Base-by-base conservation (phyloP, 2,113 vertebrate genomes). In the Hypocryptadius cinnamomeus region DNA sequence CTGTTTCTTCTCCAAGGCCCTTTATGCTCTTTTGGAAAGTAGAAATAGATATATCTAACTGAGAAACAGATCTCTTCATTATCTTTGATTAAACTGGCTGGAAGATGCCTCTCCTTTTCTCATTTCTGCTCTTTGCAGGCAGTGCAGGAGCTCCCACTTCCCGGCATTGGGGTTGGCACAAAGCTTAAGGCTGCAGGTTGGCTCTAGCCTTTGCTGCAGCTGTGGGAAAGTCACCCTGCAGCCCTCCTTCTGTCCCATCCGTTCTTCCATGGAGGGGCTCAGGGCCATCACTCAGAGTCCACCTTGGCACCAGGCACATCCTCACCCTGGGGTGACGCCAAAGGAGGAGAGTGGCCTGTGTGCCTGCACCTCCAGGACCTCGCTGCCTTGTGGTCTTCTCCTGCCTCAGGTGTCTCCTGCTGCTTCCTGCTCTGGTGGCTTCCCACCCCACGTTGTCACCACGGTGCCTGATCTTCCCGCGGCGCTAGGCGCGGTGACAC, bases 401-500 rank as follows among this genome's bases (percentile, higher is more conserved):
- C 39, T 90, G 57, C 54, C 64, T 73, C 0, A 0, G n/a, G 19
- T 7, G 13, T 45, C 40, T 79, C 31, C 89, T 83, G 37, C 13
- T 76, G 50, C 25, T 40, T 61, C 47, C 50, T 71, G 40, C 17
- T 72, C 53, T 25, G 31, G 65, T 51, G 48, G 57, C 24, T 39
- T 33, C 79, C 44, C 28, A 27, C 22, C 50, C 23, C 10, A 15
- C 16, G 9, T 42, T 19, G 13, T 56, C 70, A 63, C 10, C 6
- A 1, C 3, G 0, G 69, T 45, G 30, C 47, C 22, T 19, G 48
- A 23, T 24, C 42, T 39, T 77, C 21, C 42, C 33, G 42, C 6
- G 8, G 79, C 0, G 0, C 35, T 6, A 27, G 61, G 48, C 3
- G 2, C 3, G 5, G 79, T 24, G 63, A 60, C 31, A 20, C 20